These are phyloP conservation scores for Morbakka virulenta DNA, from an alignment of 30 jellyfish, hydroid and myxozoan genomes.

Conservation along the genomic window DNA sequence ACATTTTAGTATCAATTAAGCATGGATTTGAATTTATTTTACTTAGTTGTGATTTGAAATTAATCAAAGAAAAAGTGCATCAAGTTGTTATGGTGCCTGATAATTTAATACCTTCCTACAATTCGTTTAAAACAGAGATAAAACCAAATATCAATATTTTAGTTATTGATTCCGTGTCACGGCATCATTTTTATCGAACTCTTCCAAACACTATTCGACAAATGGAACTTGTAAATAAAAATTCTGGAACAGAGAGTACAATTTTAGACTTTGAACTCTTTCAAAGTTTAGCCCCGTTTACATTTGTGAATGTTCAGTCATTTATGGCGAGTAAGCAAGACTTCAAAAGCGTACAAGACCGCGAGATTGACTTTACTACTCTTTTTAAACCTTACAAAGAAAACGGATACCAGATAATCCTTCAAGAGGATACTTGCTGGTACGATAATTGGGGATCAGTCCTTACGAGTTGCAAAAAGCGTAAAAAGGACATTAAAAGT, in stretches of 20 bases:
- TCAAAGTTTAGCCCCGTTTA: conserved; percentile 89
- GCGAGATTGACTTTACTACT: conserved; percentile 46
- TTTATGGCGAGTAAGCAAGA: conserved; percentile 72
- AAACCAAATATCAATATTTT: conserved; percentile 64
- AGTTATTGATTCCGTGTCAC: conserved; percentile 78
- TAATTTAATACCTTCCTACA: background rate
- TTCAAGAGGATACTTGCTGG: conserved; percentile 96
- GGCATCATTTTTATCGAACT: conserved; percentile 73
- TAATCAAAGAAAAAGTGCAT: background rate
- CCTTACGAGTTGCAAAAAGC: conserved; percentile 66
- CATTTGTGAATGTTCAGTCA: conserved; percentile 78
- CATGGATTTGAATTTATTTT: background rate
- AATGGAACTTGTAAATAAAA: conserved; percentile 19
- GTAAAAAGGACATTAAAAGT: background rate
- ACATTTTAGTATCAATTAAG: background rate
- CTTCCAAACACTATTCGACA: conserved; percentile 57
- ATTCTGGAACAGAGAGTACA: background rate
- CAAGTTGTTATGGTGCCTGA: background rate
- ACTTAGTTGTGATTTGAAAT: background rate
- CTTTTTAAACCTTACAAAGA: conserved; percentile 30
- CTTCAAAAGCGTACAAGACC: conserved; percentile 16
- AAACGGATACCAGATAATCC: conserved; percentile 50
- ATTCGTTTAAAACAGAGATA: background rate
- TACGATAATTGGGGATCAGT: conserved; percentile 84
- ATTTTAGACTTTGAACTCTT: conserved; percentile 53